phyloP scores from a whole-genome alignment of 2,113 vertebrate species.

The Rhinoptilus africanus region DNA sequence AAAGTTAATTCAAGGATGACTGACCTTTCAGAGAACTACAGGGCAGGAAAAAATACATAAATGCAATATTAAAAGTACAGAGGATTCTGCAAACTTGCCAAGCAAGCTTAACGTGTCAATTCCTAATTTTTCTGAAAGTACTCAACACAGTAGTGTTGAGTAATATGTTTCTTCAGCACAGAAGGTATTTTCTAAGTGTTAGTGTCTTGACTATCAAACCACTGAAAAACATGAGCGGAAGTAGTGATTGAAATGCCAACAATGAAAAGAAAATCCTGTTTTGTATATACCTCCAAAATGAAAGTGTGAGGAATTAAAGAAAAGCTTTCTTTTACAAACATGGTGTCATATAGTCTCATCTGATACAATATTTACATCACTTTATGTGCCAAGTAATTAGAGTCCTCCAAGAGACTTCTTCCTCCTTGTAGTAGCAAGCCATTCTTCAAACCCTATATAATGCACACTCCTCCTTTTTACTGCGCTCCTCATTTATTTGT shows the following conservation, averaged over 20 bases:
- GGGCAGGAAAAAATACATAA: not conserved
- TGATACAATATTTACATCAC: not conserved
- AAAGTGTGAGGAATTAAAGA: not conserved
- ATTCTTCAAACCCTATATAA: not conserved
- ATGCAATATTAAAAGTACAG: not conserved
- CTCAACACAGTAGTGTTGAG: not conserved
- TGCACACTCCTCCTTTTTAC: not conserved
- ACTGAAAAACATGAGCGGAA: not conserved
- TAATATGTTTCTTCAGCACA: not conserved
- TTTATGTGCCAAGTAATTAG: too few species aligned
- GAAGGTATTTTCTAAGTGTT: not conserved
- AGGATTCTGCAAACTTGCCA: not conserved
- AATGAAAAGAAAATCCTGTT: not conserved
- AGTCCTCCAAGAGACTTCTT: too few species aligned
- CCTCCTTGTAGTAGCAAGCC: not conserved
- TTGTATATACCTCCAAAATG: not conserved
- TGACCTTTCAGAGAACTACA: not conserved
- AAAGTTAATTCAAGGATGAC: not conserved
- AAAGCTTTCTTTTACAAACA: not conserved
- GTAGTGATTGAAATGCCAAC: not conserved
- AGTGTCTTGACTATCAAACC: not conserved
- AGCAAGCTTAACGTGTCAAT: not conserved
- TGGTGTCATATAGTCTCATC: not conserved
- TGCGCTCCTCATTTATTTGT: not conserved
- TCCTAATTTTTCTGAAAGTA: not conserved